Evolutionary conservation across 2,113 vertebrate species (phyloP), one percentile per base, ranked within the genome.

Genomic region (Erythrolamprus reginae): DNA sequence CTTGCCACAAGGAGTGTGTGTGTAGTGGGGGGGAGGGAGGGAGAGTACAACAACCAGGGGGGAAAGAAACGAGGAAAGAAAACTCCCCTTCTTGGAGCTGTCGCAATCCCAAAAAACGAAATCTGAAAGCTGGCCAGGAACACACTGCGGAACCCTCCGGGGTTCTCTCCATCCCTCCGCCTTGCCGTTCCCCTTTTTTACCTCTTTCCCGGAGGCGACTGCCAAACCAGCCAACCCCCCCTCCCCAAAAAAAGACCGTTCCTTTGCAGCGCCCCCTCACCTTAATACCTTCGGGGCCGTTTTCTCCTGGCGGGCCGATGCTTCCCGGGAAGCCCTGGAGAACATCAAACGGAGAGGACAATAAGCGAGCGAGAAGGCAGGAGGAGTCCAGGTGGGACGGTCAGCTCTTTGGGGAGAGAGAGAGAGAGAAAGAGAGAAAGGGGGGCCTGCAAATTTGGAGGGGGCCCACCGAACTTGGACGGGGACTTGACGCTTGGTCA

Each of bases 271-370:
- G 55, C n/a, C 42, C 65, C 88, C 98, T 97, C 94, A 99, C 99
- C 98, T 99, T 99, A 94, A 95, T 95, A 89, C 99, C 99, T 97
- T 99, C 99, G 17, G 98, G 98, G 91, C 99, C 99, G 0, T 99
- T 99, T 92, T 98, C 97, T 95, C 99, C 99, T 4, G 99, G 99
- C 86, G 98, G 98, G 92, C 99, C 99, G 92, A 99, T 99, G 96
- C 99, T 98, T 91, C 99, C 99, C 58, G 99, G 99, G 92, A 99
- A 99, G 93, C 99, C 99, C 99, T 99, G 93, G 55, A 65, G 89
- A 83, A 84, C 95, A 96, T 0, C 61, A 95, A 93, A 94, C 5
- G 93, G 94, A 94, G 38, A 82, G 61, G 90, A 38, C 24, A 82
- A 91, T 65, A 92, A 45, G 52, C 0, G 9, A 2, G n/a, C n/a